These are phyloP conservation scores for Salminus brasiliensis DNA, from an alignment of 2,113 vertebrate genomes.

Conservation along the genomic window DNA sequence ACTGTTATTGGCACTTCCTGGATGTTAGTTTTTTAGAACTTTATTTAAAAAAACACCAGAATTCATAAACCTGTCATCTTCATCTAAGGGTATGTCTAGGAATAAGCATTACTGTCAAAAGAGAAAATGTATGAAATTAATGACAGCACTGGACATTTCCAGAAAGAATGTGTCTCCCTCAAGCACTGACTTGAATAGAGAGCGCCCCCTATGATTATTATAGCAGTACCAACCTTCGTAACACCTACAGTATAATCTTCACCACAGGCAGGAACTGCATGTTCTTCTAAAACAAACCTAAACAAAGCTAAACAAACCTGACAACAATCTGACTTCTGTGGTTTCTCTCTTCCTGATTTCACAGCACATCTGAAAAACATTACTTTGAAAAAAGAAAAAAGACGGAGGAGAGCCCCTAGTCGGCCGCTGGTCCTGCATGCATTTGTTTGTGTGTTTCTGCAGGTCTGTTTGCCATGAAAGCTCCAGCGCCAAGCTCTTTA, in stretches of 20 bases:
- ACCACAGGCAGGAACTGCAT: background rate
- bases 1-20: no score
- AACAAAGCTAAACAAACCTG: background rate
- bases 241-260: background rate
- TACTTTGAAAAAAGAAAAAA: background rate
- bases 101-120: no score
- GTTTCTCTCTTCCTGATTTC: background rate
- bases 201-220: background rate
- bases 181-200: background rate
- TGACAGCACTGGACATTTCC: no score
- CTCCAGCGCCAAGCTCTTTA: background rate
- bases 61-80: no score
- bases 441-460: slow-evolving; percentile 1
- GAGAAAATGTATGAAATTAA: no score
- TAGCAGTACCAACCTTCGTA: background rate
- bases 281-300: background rate
- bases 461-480: slow-evolving; percentile 27
- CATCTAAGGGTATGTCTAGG: no score
- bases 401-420: background rate
- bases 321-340: background rate
- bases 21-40: no score
- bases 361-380: background rate
- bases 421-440: background rate
- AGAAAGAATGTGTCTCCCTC: no score
- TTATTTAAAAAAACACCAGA: no score